Evolutionary conservation across 2,888 invertebrate species (phyloP).

Genomic region (Chrysina gloriosa): DNA sequence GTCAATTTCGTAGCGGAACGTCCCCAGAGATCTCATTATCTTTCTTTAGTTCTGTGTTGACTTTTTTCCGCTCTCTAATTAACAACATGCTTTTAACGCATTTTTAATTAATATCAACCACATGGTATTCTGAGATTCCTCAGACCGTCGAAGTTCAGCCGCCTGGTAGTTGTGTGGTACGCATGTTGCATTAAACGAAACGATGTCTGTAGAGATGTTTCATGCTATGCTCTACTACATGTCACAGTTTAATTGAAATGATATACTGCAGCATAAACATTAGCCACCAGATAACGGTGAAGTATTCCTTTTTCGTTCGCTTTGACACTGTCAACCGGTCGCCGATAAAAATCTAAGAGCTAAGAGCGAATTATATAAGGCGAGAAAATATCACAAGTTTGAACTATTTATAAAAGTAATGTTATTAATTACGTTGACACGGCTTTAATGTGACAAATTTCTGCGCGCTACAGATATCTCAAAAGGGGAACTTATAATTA

Average conservation of each 20-base stretch:
- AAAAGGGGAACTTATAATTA: slow-evolving; percentile 34
- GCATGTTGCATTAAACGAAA: slow-evolving; percentile 36
- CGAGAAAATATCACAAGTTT: slow-evolving; percentile 38
- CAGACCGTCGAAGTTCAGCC: slow-evolving; percentile 33
- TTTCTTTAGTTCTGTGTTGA: slow-evolving; percentile 37
- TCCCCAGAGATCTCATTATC: slow-evolving; percentile 52
- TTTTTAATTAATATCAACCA: slow-evolving; percentile 55
- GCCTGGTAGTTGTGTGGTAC: slow-evolving; percentile 38
- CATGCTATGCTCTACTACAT: slow-evolving; percentile 52
- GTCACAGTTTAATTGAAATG: slow-evolving; percentile 55
- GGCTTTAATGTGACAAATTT: slow-evolving; percentile 39
- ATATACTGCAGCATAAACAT: slow-evolving; percentile 51
- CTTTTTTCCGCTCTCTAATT: slow-evolving; percentile 48
- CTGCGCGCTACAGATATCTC: slow-evolving; percentile 20
- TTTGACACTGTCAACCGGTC: slow-evolving; percentile 26
- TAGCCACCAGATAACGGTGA: slow-evolving; percentile 45
- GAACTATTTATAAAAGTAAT: slow-evolving; percentile 35
- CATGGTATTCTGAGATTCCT: slow-evolving; percentile 47
- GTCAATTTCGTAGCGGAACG: slow-evolving; percentile 46
- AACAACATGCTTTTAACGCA: slow-evolving; percentile 53
- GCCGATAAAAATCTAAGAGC: slow-evolving; percentile 35
- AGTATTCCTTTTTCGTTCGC: slow-evolving; percentile 35
- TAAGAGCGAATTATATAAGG: slow-evolving; percentile 41
- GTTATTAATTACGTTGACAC: slow-evolving; percentile 37
- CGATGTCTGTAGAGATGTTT: slow-evolving; percentile 42